Evolutionary conservation across 2,888 invertebrate genomes (phyloP), one percentile per base, ranked within the genome.

Genomic region (Drosophila kanekoi): DNA sequence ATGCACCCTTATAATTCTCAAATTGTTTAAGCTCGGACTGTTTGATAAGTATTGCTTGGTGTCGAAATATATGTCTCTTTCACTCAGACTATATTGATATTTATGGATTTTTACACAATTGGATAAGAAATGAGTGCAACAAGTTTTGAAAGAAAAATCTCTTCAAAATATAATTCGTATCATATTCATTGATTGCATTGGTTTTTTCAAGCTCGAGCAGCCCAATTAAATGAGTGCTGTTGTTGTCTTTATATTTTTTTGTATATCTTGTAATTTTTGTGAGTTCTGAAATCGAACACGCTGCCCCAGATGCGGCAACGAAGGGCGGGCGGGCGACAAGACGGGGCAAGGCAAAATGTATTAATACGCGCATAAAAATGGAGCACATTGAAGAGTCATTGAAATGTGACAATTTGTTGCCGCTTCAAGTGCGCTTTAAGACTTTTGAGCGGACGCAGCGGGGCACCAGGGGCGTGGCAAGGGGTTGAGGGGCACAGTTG

Each of bases 351-450:
- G 63, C 72, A 43, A 65, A 79, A 79, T 67, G 58, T 76, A 76
- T 80, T 70, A 76, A 75, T 74, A 74, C 68, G 79, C 74, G 74
- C 75, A 57, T 45, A 45, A 60, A 79, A 81, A 64, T 88, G 83
- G 86, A 86, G 87, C 88, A 85, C 63, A 76, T 88, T 82, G 87
- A 87, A 85, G 63, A 59, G 64, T 64, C 68, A 81, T 83, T 83
- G 88, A 83, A 83, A 89, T 88, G 83, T 88, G 83, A 83, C 83
- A 83, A 83, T 83, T 83, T 85, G 83, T 79, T 67, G 76, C 69
- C 68, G 67, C 52, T 56, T 80, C 71, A 76, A 76, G 76, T 76
- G 77, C 72, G 77, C 61, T 69, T 75, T 44, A 54, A 53, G 44
- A 61, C 45, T 65, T 53, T 48, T 73, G 43, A 60, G 88, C 61